These are phyloP conservation scores for Germaria angustata DNA, from an alignment of 2,888 invertebrate species.

Conservation along the genomic window DNA sequence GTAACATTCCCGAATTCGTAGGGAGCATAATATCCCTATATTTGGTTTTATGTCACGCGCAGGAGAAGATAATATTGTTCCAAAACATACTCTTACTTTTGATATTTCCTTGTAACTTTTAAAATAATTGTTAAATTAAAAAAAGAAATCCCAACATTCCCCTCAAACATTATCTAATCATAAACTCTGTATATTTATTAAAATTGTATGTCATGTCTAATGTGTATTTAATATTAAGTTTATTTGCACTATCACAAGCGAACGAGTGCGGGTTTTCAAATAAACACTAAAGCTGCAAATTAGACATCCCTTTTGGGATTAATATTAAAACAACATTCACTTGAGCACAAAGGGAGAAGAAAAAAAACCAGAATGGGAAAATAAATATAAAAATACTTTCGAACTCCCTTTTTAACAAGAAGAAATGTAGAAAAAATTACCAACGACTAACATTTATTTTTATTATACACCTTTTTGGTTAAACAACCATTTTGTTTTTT, in stretches of 20 bases:
- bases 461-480: conserved; percentile 78
- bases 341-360: neutral
- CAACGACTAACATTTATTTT: conserved; percentile 81
- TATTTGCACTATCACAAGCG: conserved; percentile 12
- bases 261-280: conserved; percentile 23
- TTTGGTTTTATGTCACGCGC: too few relatives aligned
- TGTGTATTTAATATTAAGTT: conserved; percentile 59
- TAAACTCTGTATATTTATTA: conserved; percentile 34
- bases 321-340: conserved; percentile 62
- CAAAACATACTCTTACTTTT: too few relatives aligned
- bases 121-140: neutral
- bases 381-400: conserved; percentile 35
- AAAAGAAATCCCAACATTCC: too few relatives aligned
- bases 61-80: too few relatives aligned
- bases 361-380: neutral
- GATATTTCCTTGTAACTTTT: neutral
- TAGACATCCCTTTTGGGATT: conserved; percentile 73
- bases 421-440: conserved; percentile 70
- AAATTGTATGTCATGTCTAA: conserved; percentile 57
- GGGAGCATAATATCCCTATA: too few relatives aligned
- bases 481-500: conserved; percentile 25
- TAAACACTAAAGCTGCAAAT: conserved; percentile 70
- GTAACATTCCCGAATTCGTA: too few relatives aligned
- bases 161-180: neutral
- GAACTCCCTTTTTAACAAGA: conserved; percentile 69